Base-by-base conservation (phyloP, 2,888 invertebrate genomes). In the Pecten maximus region DNA sequence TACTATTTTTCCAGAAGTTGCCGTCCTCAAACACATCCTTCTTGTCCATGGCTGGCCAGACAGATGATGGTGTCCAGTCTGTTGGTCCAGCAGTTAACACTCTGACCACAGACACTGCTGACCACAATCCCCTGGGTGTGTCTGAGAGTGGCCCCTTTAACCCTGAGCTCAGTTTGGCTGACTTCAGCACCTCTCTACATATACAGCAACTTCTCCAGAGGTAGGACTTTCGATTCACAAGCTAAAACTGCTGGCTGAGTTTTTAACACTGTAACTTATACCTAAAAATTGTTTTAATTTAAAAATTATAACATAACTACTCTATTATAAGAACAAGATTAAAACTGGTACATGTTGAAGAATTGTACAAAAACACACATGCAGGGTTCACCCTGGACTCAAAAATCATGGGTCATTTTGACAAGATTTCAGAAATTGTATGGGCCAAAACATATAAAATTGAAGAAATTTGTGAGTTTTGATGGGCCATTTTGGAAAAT, bases 151-250 rank as follows among this genome's bases (percentile, higher is more conserved):
- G 60, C 12, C 28, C 60, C 28, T 60, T 60, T 16, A 60, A 60
- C 60, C 60, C 60, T 19, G 90, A 90, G 48, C 88, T 89, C 39
- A 90, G 89, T 48, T 6, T 91, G 40, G 88, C 48, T 87, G 91
- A 91, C 48, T 89, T 91, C 28, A 89, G 89, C n/a, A 88, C 91
- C 44, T 90, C 91, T 35, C 87, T 91, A 15, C 91, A 91, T 39
- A 88, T 91, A 89, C 91, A 91, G 48, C 91, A 91, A 48, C 87
- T 91, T 40, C 87, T 91, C 40, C 91, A 91, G 87, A 91, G 91
- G 91, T 91, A 40, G 12, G 44, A 16, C 10, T 19, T 44, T 35
- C 19, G 40, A 28, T 74, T 40, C 4, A 39, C 88, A 12, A 40
- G 50, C 50, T 50, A 50, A 16, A 50, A 8, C 50, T 50, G 16